Percentiles rank a stretch among this genome's conserved stretches.
Conservation (phyloP, 2,888 invertebrate genomes). For the Melieria crassipennis region DNA sequence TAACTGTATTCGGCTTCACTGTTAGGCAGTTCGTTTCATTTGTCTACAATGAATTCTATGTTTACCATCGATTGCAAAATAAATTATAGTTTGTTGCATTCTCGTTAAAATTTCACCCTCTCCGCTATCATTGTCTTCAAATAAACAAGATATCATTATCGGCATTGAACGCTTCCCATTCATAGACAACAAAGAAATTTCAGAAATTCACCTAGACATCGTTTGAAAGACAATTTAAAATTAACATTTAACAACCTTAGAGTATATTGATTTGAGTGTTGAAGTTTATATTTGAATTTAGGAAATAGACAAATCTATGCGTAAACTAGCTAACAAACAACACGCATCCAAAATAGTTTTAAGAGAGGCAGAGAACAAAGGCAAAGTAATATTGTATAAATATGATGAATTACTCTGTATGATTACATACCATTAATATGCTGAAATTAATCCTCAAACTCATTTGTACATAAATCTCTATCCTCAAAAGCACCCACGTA, state of each 20-base stretch:
- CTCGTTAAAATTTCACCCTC: too few relatives aligned
- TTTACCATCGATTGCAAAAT: too few relatives aligned
- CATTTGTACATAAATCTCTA: neutral
- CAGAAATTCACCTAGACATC: slow-evolving; percentile 8
- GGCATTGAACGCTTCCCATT: slow-evolving; percentile 22
- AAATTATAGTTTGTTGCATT: too few relatives aligned
- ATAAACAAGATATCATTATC: neutral
- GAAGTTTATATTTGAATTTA: neutral
- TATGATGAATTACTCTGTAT: too few relatives aligned
- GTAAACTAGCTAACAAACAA: neutral
- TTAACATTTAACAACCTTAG: neutral
- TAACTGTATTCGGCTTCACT: too few relatives aligned
- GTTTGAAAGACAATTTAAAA: slow-evolving; percentile 31
- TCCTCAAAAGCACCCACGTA: neutral
- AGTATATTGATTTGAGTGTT: too few relatives aligned
- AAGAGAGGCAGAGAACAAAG: too few relatives aligned
- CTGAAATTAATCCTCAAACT: neutral
- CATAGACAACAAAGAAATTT: slow-evolving; percentile 5
- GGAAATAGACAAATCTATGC: neutral
- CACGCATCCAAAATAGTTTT: neutral
- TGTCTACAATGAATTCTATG: too few relatives aligned
- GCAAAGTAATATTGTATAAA: too few relatives aligned
- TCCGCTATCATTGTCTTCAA: neutral
- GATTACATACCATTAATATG: too few relatives aligned
- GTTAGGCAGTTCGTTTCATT: too few relatives aligned